phyloP scores from a whole-genome alignment of 2,113 vertebrate species.

The Cygnus buccinator region DNA sequence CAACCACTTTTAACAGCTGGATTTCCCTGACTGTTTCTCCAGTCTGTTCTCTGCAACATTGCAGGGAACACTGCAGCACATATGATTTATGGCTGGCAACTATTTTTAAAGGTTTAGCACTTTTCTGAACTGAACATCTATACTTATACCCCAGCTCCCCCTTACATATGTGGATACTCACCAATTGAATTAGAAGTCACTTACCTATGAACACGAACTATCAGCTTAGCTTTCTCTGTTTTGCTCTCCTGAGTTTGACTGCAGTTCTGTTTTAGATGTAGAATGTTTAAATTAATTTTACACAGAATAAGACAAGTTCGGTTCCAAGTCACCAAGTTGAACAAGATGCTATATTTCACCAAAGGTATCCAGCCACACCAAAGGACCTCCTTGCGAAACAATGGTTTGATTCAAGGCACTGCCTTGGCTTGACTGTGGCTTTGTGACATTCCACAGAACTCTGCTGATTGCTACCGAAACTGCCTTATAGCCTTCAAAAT shows the following conservation, averaged over 20 bases:
- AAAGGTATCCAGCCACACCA: background rate
- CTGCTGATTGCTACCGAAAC: background rate
- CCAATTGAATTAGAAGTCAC: background rate
- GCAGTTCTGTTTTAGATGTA: background rate
- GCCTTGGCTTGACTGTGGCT: background rate
- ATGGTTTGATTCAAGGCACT: background rate
- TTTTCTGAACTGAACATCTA: background rate
- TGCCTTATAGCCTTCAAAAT: background rate
- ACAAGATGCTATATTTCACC: background rate
- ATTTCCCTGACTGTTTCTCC: background rate
- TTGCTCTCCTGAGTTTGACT: background rate
- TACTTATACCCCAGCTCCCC: background rate
- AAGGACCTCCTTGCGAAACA: background rate
- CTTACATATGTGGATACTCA: background rate
- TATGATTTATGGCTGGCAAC: background rate
- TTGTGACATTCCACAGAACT: background rate
- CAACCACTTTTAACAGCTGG: background rate
- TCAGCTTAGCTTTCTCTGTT: background rate
- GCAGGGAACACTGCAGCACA: background rate
- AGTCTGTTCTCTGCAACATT: background rate
- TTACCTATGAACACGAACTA: background rate
- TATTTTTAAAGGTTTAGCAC: background rate
- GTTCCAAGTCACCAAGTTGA: background rate
- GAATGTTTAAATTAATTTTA: background rate
- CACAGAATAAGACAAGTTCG: background rate